Percentiles rank a stretch among this genome's conserved stretches.
Conservation (phyloP, 1,140 invertebrate species). For the Argopecten irradians region DNA sequence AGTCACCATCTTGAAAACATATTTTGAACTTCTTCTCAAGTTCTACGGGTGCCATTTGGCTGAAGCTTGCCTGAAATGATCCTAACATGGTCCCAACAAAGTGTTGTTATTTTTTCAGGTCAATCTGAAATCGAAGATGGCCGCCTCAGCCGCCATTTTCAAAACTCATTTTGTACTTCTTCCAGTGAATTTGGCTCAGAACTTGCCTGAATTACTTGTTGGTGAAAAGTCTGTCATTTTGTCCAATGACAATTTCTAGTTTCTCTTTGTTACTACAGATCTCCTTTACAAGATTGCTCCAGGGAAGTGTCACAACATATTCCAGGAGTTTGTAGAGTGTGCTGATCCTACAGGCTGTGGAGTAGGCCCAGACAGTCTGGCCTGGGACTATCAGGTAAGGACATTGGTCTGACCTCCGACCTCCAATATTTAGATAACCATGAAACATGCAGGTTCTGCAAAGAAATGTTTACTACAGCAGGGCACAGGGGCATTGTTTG, state of each 20-base stretch:
- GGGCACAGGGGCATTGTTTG: background rate
- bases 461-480: too few relatives aligned
- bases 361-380: conserved; percentile 65
- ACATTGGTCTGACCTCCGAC: background rate
- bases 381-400: conserved; percentile 76
- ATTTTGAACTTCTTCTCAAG: too few relatives aligned
- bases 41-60: too few relatives aligned
- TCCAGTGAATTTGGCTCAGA: too few relatives aligned
- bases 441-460: background rate
- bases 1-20: background rate
- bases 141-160: too few relatives aligned
- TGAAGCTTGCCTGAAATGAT: too few relatives aligned
- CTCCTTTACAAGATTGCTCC: conserved; percentile 39
- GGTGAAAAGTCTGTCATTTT: too few relatives aligned
- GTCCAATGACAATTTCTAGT: background rate
- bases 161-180: too few relatives aligned
- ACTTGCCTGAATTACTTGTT: too few relatives aligned
- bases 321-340: conserved; percentile 72
- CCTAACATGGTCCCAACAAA: too few relatives aligned
- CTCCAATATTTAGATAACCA: background rate
- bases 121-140: too few relatives aligned
- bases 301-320: conserved; percentile 71
- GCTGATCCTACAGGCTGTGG: conserved; percentile 77
- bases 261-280: background rate
- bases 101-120: too few relatives aligned